Conservation (phyloP, 2,797 vertebrate species). For the Lutjanus argentimaculatus region DNA sequence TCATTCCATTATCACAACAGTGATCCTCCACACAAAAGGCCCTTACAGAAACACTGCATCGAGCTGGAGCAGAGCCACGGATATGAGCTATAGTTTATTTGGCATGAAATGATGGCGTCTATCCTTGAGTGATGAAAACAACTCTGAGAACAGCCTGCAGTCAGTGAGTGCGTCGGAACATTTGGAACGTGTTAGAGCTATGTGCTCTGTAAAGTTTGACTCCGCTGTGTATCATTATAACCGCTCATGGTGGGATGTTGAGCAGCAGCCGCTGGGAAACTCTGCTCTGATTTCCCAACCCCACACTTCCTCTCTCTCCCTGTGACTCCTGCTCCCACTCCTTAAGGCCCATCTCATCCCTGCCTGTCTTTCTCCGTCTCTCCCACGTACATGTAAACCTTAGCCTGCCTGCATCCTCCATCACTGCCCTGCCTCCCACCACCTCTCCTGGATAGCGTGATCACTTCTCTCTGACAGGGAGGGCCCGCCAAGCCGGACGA, state of each 20-base stretch:
- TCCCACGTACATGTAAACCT: constrained; percentile 60
- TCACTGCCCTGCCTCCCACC: constrained; percentile 60
- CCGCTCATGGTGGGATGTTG: constrained; percentile 36
- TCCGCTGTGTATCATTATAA: constrained; percentile 28
- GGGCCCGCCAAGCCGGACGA: neutral
- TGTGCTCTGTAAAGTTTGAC: constrained; percentile 19
- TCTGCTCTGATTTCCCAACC: constrained; percentile 71
- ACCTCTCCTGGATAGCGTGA: constrained; percentile 21
- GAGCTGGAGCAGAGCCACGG: neutral
- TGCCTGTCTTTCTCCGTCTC: constrained; percentile 24
- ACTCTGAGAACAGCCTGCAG: constrained; percentile 12
- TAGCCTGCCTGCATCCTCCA: constrained; percentile 53
- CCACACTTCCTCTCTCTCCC: constrained; percentile 78
- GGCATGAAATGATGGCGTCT: neutral
- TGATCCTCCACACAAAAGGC: constrained; percentile 5
- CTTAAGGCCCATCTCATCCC: constrained; percentile 48
- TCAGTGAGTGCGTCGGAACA: constrained; percentile 24
- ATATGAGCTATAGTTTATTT: neutral
- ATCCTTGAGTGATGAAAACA: constrained; percentile 15
- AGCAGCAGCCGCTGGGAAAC: constrained; percentile 72
- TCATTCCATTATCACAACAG: constrained; percentile 36
- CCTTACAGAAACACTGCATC: neutral
- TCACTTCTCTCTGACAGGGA: constrained; percentile 8
- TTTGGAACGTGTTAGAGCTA: constrained; percentile 49
- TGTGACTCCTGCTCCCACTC: constrained; percentile 61